These are phyloP conservation scores for Helicolenus hilgendorfi DNA, from an alignment of 2,797 vertebrate species.

Conservation along the genomic window DNA sequence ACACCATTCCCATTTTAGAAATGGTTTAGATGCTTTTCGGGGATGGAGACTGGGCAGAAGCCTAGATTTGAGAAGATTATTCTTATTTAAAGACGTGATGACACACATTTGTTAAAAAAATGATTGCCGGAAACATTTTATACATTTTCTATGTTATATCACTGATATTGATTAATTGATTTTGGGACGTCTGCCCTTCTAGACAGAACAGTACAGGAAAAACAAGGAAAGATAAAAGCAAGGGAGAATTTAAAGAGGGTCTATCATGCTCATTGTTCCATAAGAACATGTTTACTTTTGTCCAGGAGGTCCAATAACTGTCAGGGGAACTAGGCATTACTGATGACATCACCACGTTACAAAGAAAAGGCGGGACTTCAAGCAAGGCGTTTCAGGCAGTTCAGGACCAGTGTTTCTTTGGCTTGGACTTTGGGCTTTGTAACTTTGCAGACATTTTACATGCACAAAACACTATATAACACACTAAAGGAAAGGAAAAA, in stretches of 20 bases:
- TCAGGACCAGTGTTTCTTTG: too few species aligned
- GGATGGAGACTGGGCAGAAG: neutral
- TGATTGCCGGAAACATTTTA: neutral
- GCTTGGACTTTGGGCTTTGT: too few species aligned
- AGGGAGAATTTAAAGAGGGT: neutral
- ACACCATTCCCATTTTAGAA: neutral
- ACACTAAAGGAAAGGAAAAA: neutral
- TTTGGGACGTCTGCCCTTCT: neutral
- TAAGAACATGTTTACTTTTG: too few species aligned
- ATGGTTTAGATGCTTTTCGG: neutral
- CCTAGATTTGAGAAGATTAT: neutral
- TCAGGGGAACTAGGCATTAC: too few species aligned
- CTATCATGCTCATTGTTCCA: too few species aligned
- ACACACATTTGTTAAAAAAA: neutral
- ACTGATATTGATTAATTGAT: neutral
- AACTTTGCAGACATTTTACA: too few species aligned
- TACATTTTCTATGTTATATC: neutral
- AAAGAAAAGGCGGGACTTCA: too few species aligned
- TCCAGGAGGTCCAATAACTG: fast-evolving
- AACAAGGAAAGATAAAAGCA: neutral
- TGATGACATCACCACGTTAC: too few species aligned
- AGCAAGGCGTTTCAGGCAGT: too few species aligned
- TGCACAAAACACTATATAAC: too few species aligned
- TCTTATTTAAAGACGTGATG: neutral
- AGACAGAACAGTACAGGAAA: neutral